Evolutionary conservation across 2,888 invertebrate species (phyloP), one percentile per base, ranked within the genome.

Genomic region (Troides aeacus): DNA sequence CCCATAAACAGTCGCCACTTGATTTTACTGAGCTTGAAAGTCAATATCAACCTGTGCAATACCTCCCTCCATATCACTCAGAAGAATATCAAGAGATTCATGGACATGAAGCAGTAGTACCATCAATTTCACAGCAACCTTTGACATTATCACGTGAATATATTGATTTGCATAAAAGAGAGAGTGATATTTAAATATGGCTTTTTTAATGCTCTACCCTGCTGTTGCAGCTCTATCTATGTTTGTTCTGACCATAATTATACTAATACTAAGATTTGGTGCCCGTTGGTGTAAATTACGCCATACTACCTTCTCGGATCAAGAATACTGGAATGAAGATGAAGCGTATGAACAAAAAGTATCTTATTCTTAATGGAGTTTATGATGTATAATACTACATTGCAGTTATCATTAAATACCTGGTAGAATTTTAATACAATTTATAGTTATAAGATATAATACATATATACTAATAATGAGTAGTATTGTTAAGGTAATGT

Each of bases 171-270:
- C 95, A 96, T 74, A 96, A 96, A 84, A 93, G 96, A 66, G 97
- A 97, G 84, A 97, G 96, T 84, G 97, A 97, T 78, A 96, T 97
- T 74, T 97, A 94, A 90, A 78, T 66, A 96, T 95, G 95, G 93
- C 94, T 77, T 94, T 97, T 77, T 94, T 97, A 74, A 90, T 97
- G 72, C 93, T 96, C 74, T 97, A 96, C 93, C 97, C 97, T 0
- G 96, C 96, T 0, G 93, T 95, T 46, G 95, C 96, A 21, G 94
- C 95, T 39, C 82, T 97, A 46, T 94, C 96, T 15, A 88, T 97
- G 74, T 94, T 97, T 79, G 93, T 97, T 46, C 92, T 97, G 46
- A 93, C 94, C 73, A 94, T 97, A 6, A 96, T 97, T 71, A 95
- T 97, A 74, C 78, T 95, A 18, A 93, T 97, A 78, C 85, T 98